Base-by-base conservation (phyloP, 2,797 vertebrate species). In the Aselliscus stoliczkanus region DNA sequence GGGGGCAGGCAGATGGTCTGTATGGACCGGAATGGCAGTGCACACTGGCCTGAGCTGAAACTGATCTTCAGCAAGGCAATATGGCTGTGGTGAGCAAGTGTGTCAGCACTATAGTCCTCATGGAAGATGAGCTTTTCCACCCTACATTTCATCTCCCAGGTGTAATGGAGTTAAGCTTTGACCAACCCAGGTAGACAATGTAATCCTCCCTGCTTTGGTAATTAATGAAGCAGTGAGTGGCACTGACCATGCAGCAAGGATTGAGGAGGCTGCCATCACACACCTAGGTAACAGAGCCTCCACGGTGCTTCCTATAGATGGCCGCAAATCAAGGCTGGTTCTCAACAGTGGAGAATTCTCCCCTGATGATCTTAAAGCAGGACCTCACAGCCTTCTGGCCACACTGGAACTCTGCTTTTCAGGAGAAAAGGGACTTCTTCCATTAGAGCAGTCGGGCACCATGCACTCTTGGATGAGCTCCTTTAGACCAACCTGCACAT, bases 201-300 rank as follows among this genome's bases (percentile, higher is more conserved):
- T 99, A 98, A 27, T 15, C 4, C 0, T 84, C 69, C 0, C 81
- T 82, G 3, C 76, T 44, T 20, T 5, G 93, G 9, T 27, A 0
- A 0, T 83, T 4, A n/a, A 93, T 70, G 95, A 99, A 99, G 90
- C 99, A 99, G 94, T 99, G 99, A 0, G 99, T 99, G 85, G 99
- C 99, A 0, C 99, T 99, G 73, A 99, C 98, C 70, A 99, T 99
- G 99, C 99, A 99, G 97, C 99, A 99, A 2, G 99, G 98, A 17
- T 99, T 96, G 25, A 99, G 99, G 93, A 99, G 99, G 75, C 99
- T 99, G 81, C 99, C 99, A 0, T 99, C 99, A 0, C 99, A 99
- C 11, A 97, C 0, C n/a, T 99, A 99, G 0, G 42, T 37, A 8
- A 94, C n/a, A 0, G 89, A 80, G 18, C 0, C 0, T 14, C 27